Conservation (phyloP, 2,113 vertebrate species). For the Festucalex cinctus region DNA sequence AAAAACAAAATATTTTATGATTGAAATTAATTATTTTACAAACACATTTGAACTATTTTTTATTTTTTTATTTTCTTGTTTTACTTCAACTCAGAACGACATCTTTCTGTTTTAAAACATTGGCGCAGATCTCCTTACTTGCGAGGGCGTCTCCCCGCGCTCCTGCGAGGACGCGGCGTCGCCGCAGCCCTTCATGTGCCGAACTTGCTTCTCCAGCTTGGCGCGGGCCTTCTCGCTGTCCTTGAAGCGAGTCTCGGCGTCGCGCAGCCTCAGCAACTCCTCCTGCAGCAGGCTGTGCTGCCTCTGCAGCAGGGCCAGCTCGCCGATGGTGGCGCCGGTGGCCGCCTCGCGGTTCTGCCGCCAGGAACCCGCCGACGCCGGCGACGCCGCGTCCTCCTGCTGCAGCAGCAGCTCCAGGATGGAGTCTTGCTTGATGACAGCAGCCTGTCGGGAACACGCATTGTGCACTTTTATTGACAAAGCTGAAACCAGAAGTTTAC, state of each 20-base stretch:
- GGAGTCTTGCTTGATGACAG: slow-evolving; percentile 83
- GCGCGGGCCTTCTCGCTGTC: slow-evolving; percentile 78
- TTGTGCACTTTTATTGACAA: not conserved
- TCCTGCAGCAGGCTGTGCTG: slow-evolving; percentile 85
- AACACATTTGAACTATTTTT: too few species aligned
- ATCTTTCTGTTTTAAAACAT: not conserved
- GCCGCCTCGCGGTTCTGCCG: slow-evolving; percentile 32
- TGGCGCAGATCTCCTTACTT: slow-evolving; percentile 7
- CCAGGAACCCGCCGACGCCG: slow-evolving; percentile 53
- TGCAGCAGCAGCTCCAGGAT: slow-evolving; percentile 77
- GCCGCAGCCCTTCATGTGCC: slow-evolving; percentile 52
- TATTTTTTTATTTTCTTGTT: too few species aligned
- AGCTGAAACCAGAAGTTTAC: too few species aligned
- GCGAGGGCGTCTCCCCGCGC: not conserved
- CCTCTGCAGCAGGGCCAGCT: slow-evolving; percentile 80
- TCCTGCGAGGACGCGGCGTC: slow-evolving; percentile 23
- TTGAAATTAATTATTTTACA: too few species aligned
- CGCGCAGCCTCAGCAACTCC: slow-evolving; percentile 79
- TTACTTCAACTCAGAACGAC: too few species aligned
- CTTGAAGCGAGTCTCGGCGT: slow-evolving; percentile 76
- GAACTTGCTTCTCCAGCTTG: slow-evolving; percentile 71
- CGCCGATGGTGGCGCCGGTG: slow-evolving; percentile 58
- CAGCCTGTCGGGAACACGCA: slow-evolving; percentile 60
- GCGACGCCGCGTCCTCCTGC: slow-evolving; percentile 61
- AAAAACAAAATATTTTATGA: too few species aligned